A percentile compares a stretch with the other conserved stretches of the same genome.
Conservation (phyloP, 2,113 vertebrate genomes). For the Hippocampus zosterae region DNA sequence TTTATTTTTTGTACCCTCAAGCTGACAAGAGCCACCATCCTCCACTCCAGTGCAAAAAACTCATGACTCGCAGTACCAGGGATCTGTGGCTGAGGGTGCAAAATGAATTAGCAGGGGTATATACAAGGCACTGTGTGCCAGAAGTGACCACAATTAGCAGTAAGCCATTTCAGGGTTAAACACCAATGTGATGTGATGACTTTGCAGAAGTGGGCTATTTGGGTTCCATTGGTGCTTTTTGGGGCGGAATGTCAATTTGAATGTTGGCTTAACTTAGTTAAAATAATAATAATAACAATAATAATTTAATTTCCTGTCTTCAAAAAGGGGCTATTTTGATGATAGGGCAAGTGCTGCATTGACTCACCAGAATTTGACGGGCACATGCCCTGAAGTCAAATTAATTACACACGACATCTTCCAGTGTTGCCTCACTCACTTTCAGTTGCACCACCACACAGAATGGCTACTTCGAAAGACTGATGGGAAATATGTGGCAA, state of each 20-base stretch:
- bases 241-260: background rate
- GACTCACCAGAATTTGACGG: too few species aligned
- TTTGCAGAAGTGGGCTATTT: background rate
- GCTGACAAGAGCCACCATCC: too few species aligned
- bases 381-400: too few species aligned
- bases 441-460: too few species aligned
- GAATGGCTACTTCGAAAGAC: too few species aligned
- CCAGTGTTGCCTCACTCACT: too few species aligned
- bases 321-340: too few species aligned
- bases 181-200: slow-evolving; percentile 14
- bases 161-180: background rate
- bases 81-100: background rate
- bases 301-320: too few species aligned
- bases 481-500: too few species aligned
- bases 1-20: background rate
- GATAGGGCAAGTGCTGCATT: too few species aligned
- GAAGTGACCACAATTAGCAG: background rate
- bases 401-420: too few species aligned
- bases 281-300: background rate
- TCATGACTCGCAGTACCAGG: background rate
- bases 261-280: background rate
- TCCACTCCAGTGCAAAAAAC: background rate
- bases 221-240: background rate
- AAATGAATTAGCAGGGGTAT: background rate
- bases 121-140: background rate